phyloP scores from a whole-genome alignment of 2,113 vertebrate genomes.

The Toxostoma redivivum region DNA sequence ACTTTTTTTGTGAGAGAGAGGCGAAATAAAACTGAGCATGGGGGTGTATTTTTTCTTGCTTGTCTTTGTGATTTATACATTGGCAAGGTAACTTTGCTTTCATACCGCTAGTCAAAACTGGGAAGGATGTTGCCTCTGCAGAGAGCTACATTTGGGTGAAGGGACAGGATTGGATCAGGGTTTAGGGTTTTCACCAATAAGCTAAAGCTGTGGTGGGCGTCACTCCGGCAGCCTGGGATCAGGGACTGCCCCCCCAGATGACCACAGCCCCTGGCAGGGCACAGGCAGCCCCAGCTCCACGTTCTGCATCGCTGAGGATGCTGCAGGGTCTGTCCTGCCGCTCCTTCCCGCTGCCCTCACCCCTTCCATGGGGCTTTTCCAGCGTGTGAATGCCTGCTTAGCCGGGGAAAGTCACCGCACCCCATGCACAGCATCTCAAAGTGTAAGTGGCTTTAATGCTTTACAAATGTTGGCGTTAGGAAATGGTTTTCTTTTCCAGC shows the following conservation, averaged over 20 bases:
- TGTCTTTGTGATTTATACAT: background rate
- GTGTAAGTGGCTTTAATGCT: background rate
- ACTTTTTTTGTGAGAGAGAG: background rate
- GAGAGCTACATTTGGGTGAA: conserved; percentile 77
- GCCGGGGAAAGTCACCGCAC: background rate
- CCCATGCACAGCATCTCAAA: background rate
- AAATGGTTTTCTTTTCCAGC: background rate
- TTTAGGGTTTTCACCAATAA: conserved; percentile 80
- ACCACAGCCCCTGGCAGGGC: conserved; percentile 38
- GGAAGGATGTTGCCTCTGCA: conserved; percentile 66
- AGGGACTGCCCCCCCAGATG: conserved; percentile 51
- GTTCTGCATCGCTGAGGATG: background rate
- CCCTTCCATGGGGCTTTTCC: background rate
- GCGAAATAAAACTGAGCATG: background rate
- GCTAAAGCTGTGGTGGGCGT: conserved; percentile 70
- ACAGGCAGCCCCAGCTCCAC: background rate
- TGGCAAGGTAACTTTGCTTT: conserved; percentile 15
- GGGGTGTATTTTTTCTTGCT: background rate
- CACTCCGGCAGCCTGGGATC: conserved; percentile 50
- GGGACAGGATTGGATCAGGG: conserved; percentile 77
- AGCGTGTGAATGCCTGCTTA: background rate
- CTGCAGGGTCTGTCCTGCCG: background rate
- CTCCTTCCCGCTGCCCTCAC: background rate
- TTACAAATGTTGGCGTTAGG: background rate
- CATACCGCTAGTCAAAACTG: conserved; percentile 51